These are phyloP conservation scores for Drosophila tropicalis DNA, from an alignment of 1,140 invertebrate genomes.

Conservation along the genomic window DNA sequence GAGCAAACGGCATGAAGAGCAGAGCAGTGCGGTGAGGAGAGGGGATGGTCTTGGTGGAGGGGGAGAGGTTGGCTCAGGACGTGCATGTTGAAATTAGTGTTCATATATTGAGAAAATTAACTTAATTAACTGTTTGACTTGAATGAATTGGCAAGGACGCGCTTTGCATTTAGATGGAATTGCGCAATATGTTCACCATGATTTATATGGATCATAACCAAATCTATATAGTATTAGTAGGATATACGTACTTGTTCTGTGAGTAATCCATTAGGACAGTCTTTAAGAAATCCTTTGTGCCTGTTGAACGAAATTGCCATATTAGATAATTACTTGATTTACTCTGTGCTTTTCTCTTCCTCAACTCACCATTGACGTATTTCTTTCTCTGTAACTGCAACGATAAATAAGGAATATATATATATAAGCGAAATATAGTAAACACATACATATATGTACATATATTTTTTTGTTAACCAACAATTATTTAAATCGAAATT, in stretches of 20 bases:
- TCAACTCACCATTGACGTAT: constrained; percentile 92
- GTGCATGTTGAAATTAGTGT: constrained; percentile 49
- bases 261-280: constrained; percentile 95
- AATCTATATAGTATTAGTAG: background rate
- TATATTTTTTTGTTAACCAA: background rate
- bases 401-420: constrained; percentile 31
- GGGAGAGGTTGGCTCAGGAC: constrained; percentile 17
- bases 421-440: constrained; percentile 46
- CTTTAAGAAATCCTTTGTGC: constrained; percentile 97
- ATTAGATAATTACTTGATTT: constrained; percentile 1
- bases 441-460: background rate
- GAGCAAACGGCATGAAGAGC: background rate
- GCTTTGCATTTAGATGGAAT: constrained; percentile 9
- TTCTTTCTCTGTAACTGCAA: constrained; percentile 93
- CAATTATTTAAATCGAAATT: constrained; percentile 1
- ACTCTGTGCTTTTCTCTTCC: background rate
- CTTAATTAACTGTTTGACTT: constrained; percentile 72
- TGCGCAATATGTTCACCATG: constrained; percentile 2
- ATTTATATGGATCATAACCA: constrained; percentile 14
- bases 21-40: no score
- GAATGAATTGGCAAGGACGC: constrained; percentile 56
- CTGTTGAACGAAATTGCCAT: constrained; percentile 84
- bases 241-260: constrained; percentile 92
- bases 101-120: constrained; percentile 69
- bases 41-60: no score